These are phyloP conservation scores for Apamea crenata DNA, from an alignment of 2,888 invertebrate species.

Conservation along the genomic window DNA sequence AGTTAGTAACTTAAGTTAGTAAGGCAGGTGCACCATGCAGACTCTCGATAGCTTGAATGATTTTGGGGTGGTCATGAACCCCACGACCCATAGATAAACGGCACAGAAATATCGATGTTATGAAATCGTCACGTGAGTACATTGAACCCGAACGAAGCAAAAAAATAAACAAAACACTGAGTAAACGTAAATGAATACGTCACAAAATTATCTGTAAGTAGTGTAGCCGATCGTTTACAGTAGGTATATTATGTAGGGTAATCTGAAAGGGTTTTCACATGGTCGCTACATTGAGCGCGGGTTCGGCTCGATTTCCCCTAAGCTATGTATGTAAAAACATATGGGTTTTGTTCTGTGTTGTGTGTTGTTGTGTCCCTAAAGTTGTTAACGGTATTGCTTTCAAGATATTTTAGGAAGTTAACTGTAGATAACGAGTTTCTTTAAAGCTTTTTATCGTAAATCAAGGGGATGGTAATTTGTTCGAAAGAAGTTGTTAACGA, in stretches of 20 bases:
- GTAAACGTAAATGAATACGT: conserved; percentile 29
- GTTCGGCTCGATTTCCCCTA: conserved; percentile 29
- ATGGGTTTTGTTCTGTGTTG: conserved; percentile 14
- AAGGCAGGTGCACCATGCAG: too few relatives aligned
- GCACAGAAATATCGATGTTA: background rate
- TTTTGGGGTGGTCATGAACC: too few relatives aligned
- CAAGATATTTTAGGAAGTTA: conserved; percentile 17
- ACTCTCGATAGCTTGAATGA: too few relatives aligned
- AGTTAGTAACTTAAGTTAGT: too few relatives aligned
- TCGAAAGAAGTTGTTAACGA: background rate
- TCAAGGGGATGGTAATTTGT: background rate
- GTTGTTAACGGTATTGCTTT: conserved; percentile 18
- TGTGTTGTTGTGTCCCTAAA: conserved; percentile 22
- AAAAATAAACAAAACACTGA: conserved; percentile 4
- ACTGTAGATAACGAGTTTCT: background rate
- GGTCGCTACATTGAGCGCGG: conserved; percentile 26
- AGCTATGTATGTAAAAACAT: conserved; percentile 40
- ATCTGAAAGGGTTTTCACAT: conserved; percentile 49
- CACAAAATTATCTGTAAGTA: conserved; percentile 25
- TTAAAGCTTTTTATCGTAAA: background rate
- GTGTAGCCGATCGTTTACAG: conserved; percentile 26
- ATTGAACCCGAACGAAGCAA: background rate
- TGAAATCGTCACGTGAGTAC: background rate
- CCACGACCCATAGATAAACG: too few relatives aligned
- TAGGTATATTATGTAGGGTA: conserved; percentile 30